These are phyloP conservation scores for Carposina sasakii DNA, from an alignment of 1,140 invertebrate species.

Conservation along the genomic window DNA sequence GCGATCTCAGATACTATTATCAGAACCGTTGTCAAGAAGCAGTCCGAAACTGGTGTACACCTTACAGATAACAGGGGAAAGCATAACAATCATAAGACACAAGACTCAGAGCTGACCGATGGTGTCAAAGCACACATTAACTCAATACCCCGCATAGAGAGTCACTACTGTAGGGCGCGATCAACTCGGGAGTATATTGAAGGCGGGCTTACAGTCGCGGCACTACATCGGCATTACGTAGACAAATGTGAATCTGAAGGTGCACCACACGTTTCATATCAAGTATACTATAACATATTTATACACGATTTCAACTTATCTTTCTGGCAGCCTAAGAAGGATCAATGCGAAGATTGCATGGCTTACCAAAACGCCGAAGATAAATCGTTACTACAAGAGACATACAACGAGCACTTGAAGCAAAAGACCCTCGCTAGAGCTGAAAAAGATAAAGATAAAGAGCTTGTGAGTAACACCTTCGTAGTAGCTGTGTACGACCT, in stretches of 20 bases:
- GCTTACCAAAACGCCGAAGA: constrained; percentile 37
- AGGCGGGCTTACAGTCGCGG: constrained; percentile 32
- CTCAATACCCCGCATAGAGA: constrained; percentile 34
- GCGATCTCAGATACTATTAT: constrained; percentile 8
- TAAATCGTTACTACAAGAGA: constrained; percentile 17
- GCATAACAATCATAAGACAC: constrained; percentile 1
- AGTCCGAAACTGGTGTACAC: constrained; percentile 17
- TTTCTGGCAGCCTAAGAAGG: constrained; percentile 54
- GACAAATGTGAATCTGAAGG: constrained; percentile 20
- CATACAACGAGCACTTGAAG: constrained; percentile 20
- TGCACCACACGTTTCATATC: constrained; percentile 22
- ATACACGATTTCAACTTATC: constrained; percentile 43
- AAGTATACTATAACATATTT: constrained; percentile 39
- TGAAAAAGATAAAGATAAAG: constrained; percentile 23
- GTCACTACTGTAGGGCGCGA: constrained; percentile 36
- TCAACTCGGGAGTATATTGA: constrained; percentile 41
- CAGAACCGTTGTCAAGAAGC: constrained; percentile 25
- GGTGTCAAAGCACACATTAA: constrained; percentile 33
- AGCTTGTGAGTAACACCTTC: constrained; percentile 8
- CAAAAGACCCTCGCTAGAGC: constrained; percentile 21
- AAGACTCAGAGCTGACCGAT: not conserved
- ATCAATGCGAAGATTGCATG: constrained; percentile 49
- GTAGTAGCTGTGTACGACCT: constrained; percentile 47
- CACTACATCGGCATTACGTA: constrained; percentile 36
- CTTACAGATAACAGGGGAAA: constrained; percentile 7